Base-by-base conservation (phyloP, 1,140 invertebrate species). In the Melipona quadrifasciata region DNA sequence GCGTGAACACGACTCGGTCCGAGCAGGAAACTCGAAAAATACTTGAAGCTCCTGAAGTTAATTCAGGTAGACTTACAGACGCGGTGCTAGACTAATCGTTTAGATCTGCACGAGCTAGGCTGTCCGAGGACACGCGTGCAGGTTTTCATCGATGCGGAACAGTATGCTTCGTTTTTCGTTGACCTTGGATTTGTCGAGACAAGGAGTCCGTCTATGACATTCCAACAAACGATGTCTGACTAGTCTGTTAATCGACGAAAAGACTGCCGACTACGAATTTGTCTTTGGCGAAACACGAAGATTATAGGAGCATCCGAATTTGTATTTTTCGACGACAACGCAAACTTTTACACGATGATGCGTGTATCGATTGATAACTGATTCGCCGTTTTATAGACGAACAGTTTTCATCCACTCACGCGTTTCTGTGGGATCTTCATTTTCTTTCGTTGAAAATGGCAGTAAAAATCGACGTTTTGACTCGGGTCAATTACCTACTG, bases 1-100 rank as follows among this genome's bases (percentile, higher is more conserved):
- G 97, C 95, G 96, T 57, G 96, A 96, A 86, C 94, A 90, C 82
- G 88, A 90, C 1, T 47, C 73, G 58, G 57, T 21, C 5, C 88
- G 81, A 8, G 14, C 77, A 10, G 58, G 12, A 27, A 80, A 51
- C 5, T 34, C 78, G 2, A 83, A 67, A 3, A 89, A 85, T 6
- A 90, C 89, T 64, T 91, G 91, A 91, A 21, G n/a, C 19, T 21
- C 16, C 6, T 24, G 1, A 6, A 3, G 21, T 61, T 21, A 2
- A 51, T n/a, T 27, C 12, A 1, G 10, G 8, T 6, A 51, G 75
- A n/a, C 39, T 10, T 0, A 57, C 10, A 12, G 14, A 53, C 11
- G 61, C 61, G 58, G 39, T 31, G 27, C 70, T 8, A 47, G 6
- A 6, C 39, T 47, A 47, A 8, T 47, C 39, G 39, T 47, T 47